A percentile compares a stretch with the other conserved stretches of the same genome.
Evolutionary conservation across 2,888 invertebrate species (phyloP).

Genomic region (Melanchra persicariae): DNA sequence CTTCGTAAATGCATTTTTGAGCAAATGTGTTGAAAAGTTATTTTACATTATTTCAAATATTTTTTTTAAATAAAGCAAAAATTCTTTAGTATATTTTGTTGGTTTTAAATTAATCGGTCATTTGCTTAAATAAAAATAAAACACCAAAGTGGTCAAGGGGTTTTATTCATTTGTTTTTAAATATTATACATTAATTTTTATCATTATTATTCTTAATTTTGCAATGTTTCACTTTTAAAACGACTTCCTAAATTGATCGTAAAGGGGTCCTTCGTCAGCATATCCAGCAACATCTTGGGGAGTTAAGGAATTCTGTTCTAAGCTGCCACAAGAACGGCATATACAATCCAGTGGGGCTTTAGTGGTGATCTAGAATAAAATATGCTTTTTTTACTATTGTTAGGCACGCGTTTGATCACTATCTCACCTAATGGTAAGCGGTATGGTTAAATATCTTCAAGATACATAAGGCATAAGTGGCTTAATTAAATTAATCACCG

Average conservation of each 20-base stretch:
- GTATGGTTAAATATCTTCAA: background rate
- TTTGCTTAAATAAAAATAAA: background rate
- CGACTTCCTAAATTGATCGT: constrained; percentile 94
- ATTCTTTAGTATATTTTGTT: no score
- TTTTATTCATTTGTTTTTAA: constrained; percentile 40
- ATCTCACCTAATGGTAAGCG: no score
- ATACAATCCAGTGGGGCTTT: constrained; percentile 98
- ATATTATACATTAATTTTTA: constrained; percentile 1
- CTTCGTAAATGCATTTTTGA: no score
- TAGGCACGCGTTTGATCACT: no score
- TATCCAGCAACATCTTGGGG: constrained; percentile 97
- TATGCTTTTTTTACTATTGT: no score
- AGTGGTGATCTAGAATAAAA: constrained; percentile 94
- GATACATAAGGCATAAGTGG: background rate
- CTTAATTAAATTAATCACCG: background rate
- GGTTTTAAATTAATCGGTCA: no score
- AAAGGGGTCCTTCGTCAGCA: constrained; percentile 95
- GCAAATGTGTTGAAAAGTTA: no score
- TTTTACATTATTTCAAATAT: no score
- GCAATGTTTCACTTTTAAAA: constrained; percentile 79
- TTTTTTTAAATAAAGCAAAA: no score
- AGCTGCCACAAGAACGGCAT: constrained; percentile 97
- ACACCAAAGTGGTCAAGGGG: constrained; percentile 61
- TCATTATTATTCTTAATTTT: background rate
- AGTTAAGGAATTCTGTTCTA: constrained; percentile 96